Base-by-base conservation (phyloP, 1,140 invertebrate genomes). In the Drosophila obscura region DNA sequence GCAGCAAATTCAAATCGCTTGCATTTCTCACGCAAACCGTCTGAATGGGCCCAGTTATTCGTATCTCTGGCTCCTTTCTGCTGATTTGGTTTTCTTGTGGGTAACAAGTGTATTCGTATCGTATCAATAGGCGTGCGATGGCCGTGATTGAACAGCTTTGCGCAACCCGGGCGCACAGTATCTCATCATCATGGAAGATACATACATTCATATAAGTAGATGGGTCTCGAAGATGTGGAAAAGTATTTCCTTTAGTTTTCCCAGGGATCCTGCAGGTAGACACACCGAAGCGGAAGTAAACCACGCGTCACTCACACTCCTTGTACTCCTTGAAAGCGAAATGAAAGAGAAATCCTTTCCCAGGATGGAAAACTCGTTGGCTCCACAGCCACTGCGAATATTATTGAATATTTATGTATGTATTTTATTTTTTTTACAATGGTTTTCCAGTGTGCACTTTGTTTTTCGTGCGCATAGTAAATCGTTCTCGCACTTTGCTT, bases 1-100 rank as follows among this genome's bases (percentile, higher is more conserved):
- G 35, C 35, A 66, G 50, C 58, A 67, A 88, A 87, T 88, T 88
- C 63, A 87, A 87, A 89, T 87, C 66, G 75, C 64, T 67, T 88
- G 79, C 83, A 67, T 79, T 87, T 85, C 80, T 87, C 83, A 87
- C 82, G 78, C 73, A 71, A 69, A 61, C 48, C 73, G 45, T 39
- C 45, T 81, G 69, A 83, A 83, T 82, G 65, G 44, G 9, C 75
- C 80, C 80, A 45, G 61, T 46, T 79, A 77, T 50, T 39, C 35
- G 35, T 39, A 39, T 39, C 11, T 39, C 57, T 49, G 16, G 19
- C 45, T 59, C 43, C 44, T 56, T 35, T 53, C 41, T 24, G 51
- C 11, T 22, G 60, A 55, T 63, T 63, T 58, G 56, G 55, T 24
- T 51, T 57, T 31, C 58, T 61, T 78, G 60, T 61, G 78, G 65